A percentile compares a stretch with the other conserved stretches of the same genome.
Conservation (phyloP, 1,140 invertebrate species). For the Reticulitermes speratus region DNA sequence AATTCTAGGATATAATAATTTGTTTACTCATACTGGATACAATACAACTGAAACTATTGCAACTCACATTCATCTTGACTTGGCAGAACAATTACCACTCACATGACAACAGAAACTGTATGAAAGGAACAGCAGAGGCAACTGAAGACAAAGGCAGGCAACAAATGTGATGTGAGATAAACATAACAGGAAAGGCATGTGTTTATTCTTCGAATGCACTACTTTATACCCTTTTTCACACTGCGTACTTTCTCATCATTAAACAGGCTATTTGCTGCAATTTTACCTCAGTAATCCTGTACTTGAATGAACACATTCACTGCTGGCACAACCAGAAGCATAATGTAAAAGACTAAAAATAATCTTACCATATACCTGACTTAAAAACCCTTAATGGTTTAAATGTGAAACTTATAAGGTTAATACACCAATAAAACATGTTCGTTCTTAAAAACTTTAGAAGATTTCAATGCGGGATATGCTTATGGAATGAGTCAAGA, state of each 20-base stretch:
- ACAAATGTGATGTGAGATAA: not conserved
- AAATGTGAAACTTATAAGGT: not conserved
- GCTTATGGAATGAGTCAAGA: not conserved
- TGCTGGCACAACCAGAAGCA: not conserved
- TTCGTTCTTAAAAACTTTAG: not conserved
- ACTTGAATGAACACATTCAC: not conserved
- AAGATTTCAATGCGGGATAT: not conserved
- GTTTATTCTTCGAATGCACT: not conserved
- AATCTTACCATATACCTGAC: not conserved
- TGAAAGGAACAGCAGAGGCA: not conserved
- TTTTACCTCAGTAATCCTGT: not conserved
- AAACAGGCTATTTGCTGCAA: not conserved
- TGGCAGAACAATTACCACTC: not conserved
- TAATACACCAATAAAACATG: conserved; percentile 6
- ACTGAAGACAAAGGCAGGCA: not conserved
- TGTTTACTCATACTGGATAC: not conserved
- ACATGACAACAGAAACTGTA: not conserved
- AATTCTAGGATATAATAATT: not conserved
- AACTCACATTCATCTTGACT: not conserved
- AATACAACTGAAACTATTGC: not conserved
- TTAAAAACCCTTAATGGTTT: not conserved
- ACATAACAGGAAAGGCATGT: not conserved
- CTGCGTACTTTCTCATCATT: not conserved
- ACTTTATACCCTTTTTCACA: not conserved
- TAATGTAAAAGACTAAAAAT: not conserved